Conservation (phyloP, 2,888 invertebrate genomes). For the Caenorhabditis macrosperma region DNA sequence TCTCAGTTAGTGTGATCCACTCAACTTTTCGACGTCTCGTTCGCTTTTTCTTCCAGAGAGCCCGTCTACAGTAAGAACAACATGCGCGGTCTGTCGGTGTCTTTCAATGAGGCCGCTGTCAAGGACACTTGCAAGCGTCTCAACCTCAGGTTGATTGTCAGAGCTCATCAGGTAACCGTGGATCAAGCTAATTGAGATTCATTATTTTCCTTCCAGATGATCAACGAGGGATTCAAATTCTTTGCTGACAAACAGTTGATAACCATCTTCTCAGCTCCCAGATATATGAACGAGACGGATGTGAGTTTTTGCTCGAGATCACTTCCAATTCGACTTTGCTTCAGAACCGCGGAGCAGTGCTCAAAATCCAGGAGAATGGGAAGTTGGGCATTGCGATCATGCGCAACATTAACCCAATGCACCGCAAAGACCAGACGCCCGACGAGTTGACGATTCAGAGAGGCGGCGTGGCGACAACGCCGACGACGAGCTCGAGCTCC, state of each 20-base stretch:
- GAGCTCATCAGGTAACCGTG: slow-evolving; percentile 56
- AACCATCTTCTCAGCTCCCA: slow-evolving; percentile 64
- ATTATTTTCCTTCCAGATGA: too few species aligned
- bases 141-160: slow-evolving; percentile 42
- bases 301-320: background rate
- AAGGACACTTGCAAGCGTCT: slow-evolving; percentile 33
- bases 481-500: background rate
- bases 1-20: background rate
- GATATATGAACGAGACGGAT: slow-evolving; percentile 52
- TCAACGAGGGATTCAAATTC: slow-evolving; percentile 58
- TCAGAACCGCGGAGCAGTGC: slow-evolving; percentile 50
- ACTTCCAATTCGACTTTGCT: background rate
- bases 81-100: slow-evolving; percentile 42
- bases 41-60: slow-evolving; percentile 6
- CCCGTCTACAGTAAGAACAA: slow-evolving; percentile 14
- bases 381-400: slow-evolving; percentile 22
- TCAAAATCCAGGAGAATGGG: slow-evolving; percentile 34
- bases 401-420: background rate
- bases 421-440: too few species aligned
- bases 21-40: too few species aligned
- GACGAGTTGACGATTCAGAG: slow-evolving; percentile 7
- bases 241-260: slow-evolving; percentile 49
- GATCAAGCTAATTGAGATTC: background rate
- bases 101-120: slow-evolving; percentile 53
- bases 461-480: background rate